Base-by-base conservation (phyloP, 2,797 vertebrate genomes). In the Gallirallus australis region DNA sequence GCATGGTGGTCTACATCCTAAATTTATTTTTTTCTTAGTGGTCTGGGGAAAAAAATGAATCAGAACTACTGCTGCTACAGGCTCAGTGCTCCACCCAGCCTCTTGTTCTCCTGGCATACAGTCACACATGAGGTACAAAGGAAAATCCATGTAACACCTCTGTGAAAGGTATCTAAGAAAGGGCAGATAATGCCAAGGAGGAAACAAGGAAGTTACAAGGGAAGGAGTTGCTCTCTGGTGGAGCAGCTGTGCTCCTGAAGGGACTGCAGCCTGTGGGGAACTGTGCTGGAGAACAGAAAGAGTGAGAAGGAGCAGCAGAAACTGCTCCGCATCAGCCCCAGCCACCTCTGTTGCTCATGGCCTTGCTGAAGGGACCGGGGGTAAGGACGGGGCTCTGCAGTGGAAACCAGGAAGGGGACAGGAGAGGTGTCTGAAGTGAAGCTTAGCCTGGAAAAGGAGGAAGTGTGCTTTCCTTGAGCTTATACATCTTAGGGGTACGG, bases 371-470 rank as follows among this genome's bases (percentile, higher is more conserved):
- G 30, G 45, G 18, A 3, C 21, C 0, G 19, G 12, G 7, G 6
- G 4, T 8, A 28, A 54, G 48, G 12, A n/a, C 15, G 12, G 7
- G 0, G 35, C 24, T 28, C n/a, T 2, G 30, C 5, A 11, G 3
- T 0, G 5, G 14, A 33, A 52, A 28, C 0, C 3, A 15, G 12
- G 35, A 23, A 15, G 1, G 8, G 2, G 7, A 2, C 0, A 2
- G 7, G 4, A 30, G 3, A 6, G 0, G 6, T 0, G 27, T 11
- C 48, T 1, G 18, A 42, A 35, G 1, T 0, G 3, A 48, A 40
- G 7, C 50, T 6, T 0, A 16, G 7, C 6, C 15, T 4, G 3
- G 16, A 7, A 17, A 18, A 48, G 6, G 16, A 16, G 3, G 3
- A 4, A 4, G 3, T 3, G 8, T 0, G 6, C 0, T 31, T 21